Evolutionary conservation across 2,797 vertebrate species (phyloP).

Genomic region (Centroberyx gerrardi): DNA sequence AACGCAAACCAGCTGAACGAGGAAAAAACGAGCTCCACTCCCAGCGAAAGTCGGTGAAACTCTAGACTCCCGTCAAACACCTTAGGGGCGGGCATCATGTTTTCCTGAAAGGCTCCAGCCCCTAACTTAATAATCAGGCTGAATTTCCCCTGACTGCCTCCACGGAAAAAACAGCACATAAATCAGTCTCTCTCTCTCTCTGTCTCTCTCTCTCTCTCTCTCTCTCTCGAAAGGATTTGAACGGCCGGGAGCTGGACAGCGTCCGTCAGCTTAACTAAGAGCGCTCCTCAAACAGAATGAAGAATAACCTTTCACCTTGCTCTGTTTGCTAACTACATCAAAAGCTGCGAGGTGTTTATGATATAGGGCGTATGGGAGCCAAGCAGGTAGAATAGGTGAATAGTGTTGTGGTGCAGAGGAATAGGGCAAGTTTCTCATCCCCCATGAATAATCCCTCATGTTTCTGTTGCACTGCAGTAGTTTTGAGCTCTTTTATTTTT

Average conservation of each 20-base stretch:
- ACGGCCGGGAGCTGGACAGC: conserved; percentile 24
- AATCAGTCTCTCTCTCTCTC: conserved; percentile 35
- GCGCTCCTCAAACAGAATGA: conserved; percentile 16
- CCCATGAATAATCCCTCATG: conserved; percentile 18
- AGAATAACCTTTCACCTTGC: conserved; percentile 50
- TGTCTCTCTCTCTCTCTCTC: conserved; percentile 18
- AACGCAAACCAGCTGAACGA: conserved; percentile 65
- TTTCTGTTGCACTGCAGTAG: neutral
- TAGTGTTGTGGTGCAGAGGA: conserved; percentile 23
- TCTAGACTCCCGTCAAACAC: conserved; percentile 49
- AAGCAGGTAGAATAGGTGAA: conserved; percentile 23
- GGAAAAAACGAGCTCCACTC: conserved; percentile 13
- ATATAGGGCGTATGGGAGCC: conserved; percentile 22
- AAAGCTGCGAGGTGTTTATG: conserved; percentile 37
- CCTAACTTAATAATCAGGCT: conserved; percentile 59
- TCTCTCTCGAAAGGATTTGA: conserved; percentile 8
- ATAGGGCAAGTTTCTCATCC: conserved; percentile 16
- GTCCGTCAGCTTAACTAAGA: conserved; percentile 32
- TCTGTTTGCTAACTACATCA: conserved; percentile 25
- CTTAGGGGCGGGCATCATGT: conserved; percentile 33
- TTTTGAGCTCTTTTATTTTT: conserved; percentile 11
- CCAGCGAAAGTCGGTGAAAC: conserved; percentile 43
- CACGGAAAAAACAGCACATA: conserved; percentile 32
- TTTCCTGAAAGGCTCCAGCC: conserved; percentile 38
- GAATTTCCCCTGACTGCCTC: conserved; percentile 33